Percentiles rank a stretch among this genome's conserved stretches.
Conservation (phyloP, 2,797 vertebrate species). For the Nothura maculosa region DNA sequence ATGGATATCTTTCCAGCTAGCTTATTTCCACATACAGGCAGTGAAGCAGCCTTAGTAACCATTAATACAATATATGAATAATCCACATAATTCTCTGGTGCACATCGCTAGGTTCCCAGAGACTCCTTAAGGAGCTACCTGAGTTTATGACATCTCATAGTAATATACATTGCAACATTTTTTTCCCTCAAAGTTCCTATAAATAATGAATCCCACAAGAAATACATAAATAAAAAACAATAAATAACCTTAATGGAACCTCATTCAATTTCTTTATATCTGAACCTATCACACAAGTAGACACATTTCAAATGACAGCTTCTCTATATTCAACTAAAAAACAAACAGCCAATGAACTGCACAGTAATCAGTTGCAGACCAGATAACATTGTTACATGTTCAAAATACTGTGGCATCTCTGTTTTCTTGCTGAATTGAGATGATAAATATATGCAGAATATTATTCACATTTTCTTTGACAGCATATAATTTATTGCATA, state of each 20-base stretch:
- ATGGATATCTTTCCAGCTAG: not conserved
- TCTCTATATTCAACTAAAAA: not conserved
- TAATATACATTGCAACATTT: slow-evolving; percentile 42
- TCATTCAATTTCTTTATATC: not conserved
- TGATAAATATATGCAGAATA: not conserved
- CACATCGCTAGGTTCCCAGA: slow-evolving; percentile 5
- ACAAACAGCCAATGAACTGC: not conserved
- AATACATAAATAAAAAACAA: slow-evolving; percentile 54
- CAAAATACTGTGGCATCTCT: not conserved
- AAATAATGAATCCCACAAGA: slow-evolving; percentile 44
- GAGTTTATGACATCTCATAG: slow-evolving; percentile 61
- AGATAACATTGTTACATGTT: not conserved
- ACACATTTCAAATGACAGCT: not conserved
- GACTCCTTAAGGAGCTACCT: slow-evolving; percentile 23
- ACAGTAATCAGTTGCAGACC: not conserved
- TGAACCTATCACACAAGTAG: not conserved
- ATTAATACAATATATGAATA: not conserved
- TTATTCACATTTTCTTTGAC: not conserved
- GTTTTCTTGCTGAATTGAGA: not conserved
- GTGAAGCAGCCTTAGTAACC: not conserved
- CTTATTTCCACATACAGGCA: not conserved
- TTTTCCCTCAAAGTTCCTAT: slow-evolving; percentile 53
- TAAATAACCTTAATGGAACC: slow-evolving; percentile 6
- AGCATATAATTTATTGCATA: not conserved
- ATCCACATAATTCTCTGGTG: not conserved